Evolutionary conservation across 1,140 invertebrate species (phyloP), one percentile per base, ranked within the genome.

Genomic region (Euwallacea fornicatus): DNA sequence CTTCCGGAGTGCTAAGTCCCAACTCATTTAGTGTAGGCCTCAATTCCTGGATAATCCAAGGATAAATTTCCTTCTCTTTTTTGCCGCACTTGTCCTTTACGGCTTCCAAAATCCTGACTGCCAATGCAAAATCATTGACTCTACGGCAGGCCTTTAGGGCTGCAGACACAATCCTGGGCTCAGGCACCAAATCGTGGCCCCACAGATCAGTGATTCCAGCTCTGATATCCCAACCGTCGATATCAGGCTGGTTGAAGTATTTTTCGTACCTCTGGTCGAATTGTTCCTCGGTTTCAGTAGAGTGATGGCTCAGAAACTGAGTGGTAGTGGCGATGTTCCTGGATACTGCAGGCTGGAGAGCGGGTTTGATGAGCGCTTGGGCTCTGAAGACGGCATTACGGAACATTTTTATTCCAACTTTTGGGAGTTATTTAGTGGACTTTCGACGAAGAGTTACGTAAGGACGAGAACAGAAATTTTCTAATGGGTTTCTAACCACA

Each of bases 141-240:
- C 94, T 83, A 74, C 97, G 89, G 82, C 95, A 97, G 11, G 98
- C 98, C 75, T 90, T 90, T 60, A 99, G 81, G n/a, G 91, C 95
- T 69, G 97, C 93, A 78, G 89, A 89, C 63, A 99, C 89, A 74
- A 99, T 93, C 80, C 88, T 91, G 63, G 98, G 98, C 80, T 99
- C 97, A 6, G 98, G 97, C 50, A 99, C 89, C 74, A 95, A 84
- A 86, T 99, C 97, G 88, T 93, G 91, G 76, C 91, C 93, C 83
- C 89, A 85, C 44, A 93, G 79, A 80, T 93, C 90, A 76, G 92
- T 93, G 88, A 93, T 91, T 42, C 87, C 91, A 81, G 96, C 93
- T 21, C 98, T 89, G 72, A 97, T 87, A 85, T 98, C 95, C 98
- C 98, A 99, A 50, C 91, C 91, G 84, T 99, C 97, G 80, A 99